These are phyloP conservation scores for Serinus canaria DNA, from an alignment of 2,113 vertebrate genomes.

Conservation along the genomic window DNA sequence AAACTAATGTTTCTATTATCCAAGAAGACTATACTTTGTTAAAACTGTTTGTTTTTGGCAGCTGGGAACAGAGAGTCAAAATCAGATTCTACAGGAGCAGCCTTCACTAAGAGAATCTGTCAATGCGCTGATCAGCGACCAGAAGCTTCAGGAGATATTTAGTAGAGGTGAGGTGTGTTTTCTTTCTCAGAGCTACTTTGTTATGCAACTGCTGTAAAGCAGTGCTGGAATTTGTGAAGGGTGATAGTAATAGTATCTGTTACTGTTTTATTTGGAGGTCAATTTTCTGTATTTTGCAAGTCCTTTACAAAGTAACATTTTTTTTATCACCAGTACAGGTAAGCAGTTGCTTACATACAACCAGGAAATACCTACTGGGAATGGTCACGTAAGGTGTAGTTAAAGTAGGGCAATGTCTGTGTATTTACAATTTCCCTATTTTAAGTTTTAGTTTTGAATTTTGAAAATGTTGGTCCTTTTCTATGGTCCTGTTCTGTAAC, in stretches of 20 bases:
- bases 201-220: background rate
- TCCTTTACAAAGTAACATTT: background rate
- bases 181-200: slow-evolving; percentile 13
- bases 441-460: background rate
- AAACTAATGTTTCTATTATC: background rate
- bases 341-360: background rate
- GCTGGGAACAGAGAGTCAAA: slow-evolving; percentile 87
- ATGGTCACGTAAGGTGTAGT: background rate
- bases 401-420: background rate
- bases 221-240: background rate
- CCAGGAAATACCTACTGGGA: background rate
- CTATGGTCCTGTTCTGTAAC: background rate
- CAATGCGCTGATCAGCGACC: slow-evolving; percentile 87
- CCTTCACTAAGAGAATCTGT: slow-evolving; percentile 84
- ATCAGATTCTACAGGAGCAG: slow-evolving; percentile 87
- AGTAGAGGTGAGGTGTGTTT: slow-evolving; percentile 84
- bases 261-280: background rate
- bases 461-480: background rate
- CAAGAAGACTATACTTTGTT: background rate
- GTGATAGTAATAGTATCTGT: background rate
- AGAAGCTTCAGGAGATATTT: slow-evolving; percentile 96
- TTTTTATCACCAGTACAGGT: background rate
- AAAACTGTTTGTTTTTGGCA: slow-evolving; percentile 63
- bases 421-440: background rate
- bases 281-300: background rate